Conservation (phyloP, 2,888 invertebrate species). For the Ectobius pallidus region DNA sequence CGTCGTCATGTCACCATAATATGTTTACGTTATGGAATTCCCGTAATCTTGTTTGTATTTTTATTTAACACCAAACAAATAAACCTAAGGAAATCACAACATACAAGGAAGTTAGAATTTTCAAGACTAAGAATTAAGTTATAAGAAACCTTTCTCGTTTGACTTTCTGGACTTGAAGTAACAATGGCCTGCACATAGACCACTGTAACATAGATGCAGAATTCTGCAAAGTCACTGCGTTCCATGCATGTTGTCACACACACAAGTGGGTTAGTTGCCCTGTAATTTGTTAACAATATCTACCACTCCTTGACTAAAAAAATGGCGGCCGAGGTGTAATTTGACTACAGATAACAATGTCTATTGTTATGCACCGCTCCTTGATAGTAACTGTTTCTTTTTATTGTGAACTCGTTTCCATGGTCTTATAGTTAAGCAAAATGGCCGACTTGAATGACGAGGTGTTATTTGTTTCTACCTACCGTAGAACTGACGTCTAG, state of each 20-base stretch:
- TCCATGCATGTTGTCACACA: constrained; percentile 21
- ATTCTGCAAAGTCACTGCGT: neutral
- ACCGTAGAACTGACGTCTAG: constrained; percentile 14
- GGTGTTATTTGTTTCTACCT: constrained; percentile 20
- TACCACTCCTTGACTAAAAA: neutral
- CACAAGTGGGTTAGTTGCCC: constrained; percentile 25
- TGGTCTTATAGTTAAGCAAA: neutral
- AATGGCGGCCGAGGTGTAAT: constrained; percentile 16
- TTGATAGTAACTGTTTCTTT: constrained; percentile 8
- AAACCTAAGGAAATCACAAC: too few relatives aligned
- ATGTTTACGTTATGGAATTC: too few relatives aligned
- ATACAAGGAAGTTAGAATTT: too few relatives aligned
- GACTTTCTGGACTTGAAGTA: too few relatives aligned
- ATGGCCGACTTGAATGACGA: constrained; percentile 14
- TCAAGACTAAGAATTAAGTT: too few relatives aligned
- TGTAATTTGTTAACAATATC: constrained; percentile 30
- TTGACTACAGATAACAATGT: constrained; percentile 27
- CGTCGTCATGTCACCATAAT: too few relatives aligned
- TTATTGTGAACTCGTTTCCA: constrained; percentile 3
- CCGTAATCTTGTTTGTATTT: too few relatives aligned
- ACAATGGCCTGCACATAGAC: too few relatives aligned
- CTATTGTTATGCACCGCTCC: constrained; percentile 22
- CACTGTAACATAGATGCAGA: too few relatives aligned
- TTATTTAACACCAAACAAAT: too few relatives aligned
- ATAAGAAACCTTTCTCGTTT: too few relatives aligned